Evolutionary conservation across 1,140 invertebrate species (phyloP), one percentile per base, ranked within the genome.

Genomic region (Asbolus verrucosus): DNA sequence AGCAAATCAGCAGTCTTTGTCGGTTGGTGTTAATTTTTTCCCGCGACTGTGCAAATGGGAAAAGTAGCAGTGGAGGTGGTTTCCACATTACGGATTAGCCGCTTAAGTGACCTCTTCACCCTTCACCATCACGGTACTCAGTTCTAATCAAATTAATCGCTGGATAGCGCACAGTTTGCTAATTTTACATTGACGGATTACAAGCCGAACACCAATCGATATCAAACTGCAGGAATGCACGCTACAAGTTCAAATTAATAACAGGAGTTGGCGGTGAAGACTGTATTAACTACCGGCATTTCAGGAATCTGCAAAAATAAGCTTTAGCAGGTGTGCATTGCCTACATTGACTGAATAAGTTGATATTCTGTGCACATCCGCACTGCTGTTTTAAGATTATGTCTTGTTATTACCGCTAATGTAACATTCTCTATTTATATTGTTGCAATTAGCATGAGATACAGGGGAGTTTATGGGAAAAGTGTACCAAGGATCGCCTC

Each of bases 271-370:
- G 65, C 72, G 68, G 63, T 73, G 69, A 73, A 73, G 72, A 70
- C 72, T 73, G 68, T 73, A 73, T 73, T 73, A 73, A 73, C 68
- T 73, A 70, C 72, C 65, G 67, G 72, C 68, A 70, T 73, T 73
- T 70, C 54, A 72, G 69, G 72, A 73, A 73, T 73, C 62, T 65
- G 27, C 27, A 73, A 73, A 73, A 73, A 70, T 67, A 13, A 27
- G 6, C 43, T 36, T 39, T 39, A 70, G 54, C 72, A 73, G 72
- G 72, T 73, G 72, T 70, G 72, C 67, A 63, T 39, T 41, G 33
- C 16, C 39, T 14, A 31, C 39, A 50, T 66, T 31, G 36, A 60
- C 36, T 39, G 63, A 62, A 72, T 50, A 60, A 69, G 62, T 73
- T 66, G 46, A 62, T 72, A 60, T 70, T 62, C 66, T 65, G 66